A percentile compares a stretch with the other conserved stretches of the same genome.
Evolutionary conservation across 2,888 invertebrate genomes (phyloP).

Genomic region (Pyralis farinalis): DNA sequence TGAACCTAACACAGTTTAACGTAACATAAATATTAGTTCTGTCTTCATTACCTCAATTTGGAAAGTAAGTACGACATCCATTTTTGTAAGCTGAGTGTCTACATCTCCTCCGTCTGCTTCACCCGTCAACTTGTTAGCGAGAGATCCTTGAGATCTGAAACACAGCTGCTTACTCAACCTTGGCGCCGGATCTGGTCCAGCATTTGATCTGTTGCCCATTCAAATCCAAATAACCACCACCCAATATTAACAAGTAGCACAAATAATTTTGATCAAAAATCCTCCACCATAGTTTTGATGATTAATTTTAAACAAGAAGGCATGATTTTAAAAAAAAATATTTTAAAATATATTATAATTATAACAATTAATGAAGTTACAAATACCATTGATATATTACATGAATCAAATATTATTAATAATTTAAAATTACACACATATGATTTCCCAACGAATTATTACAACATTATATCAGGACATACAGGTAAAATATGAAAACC

Average conservation of each 20-base stretch:
- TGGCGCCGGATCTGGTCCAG: constrained; percentile 79
- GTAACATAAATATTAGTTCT: background rate
- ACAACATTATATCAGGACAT: constrained; percentile 6
- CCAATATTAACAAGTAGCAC: constrained; percentile 12
- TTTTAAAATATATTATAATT: background rate
- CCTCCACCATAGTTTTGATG: background rate
- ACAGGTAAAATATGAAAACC: constrained; percentile 12
- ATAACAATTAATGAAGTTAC: background rate
- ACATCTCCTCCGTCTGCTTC: constrained; percentile 97
- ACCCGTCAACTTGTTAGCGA: constrained; percentile 94
- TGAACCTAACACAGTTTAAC: too few species aligned
- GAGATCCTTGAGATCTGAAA: constrained; percentile 93
- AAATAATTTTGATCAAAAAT: background rate
- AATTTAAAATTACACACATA: background rate
- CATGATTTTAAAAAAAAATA: background rate
- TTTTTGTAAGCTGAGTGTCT: constrained; percentile 97
- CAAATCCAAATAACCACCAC: constrained; percentile 32
- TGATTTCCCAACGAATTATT: background rate
- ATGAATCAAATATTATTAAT: background rate
- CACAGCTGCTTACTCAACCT: constrained; percentile 83
- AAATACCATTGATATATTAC: background rate
- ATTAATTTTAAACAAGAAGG: background rate
- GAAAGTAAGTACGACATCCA: constrained; percentile 98
- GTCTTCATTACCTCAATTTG: constrained; percentile 90
- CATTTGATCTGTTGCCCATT: constrained; percentile 64